Percentiles rank a stretch among this genome's conserved stretches.
These are phyloP conservation scores for Riptortus pedestris DNA, from an alignment of 1,140 invertebrate species.

Conservation along the genomic window DNA sequence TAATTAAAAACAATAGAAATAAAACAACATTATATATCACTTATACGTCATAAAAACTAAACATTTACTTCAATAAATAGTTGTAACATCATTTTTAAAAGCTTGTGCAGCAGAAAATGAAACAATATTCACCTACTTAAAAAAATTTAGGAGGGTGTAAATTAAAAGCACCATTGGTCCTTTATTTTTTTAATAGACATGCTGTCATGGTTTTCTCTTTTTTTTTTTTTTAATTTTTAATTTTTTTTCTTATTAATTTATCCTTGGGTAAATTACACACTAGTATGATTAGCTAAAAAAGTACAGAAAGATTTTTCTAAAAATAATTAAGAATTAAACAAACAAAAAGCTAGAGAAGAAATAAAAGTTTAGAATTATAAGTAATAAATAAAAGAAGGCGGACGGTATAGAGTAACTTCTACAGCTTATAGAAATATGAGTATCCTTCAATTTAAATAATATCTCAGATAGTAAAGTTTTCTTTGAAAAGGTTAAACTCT, in stretches of 20 bases:
- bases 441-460: background rate
- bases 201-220: background rate
- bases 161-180: slow-evolving; percentile 15
- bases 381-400: slow-evolving; percentile 1
- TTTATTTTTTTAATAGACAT: background rate
- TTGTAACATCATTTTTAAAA: slow-evolving; percentile 8
- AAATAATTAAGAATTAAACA: background rate
- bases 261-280: slow-evolving; percentile 4
- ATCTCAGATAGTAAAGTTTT: background rate
- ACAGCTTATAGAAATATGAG: background rate
- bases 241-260: slow-evolving; percentile 1
- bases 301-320: background rate
- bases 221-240: background rate
- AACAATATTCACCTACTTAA: background rate
- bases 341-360: background rate
- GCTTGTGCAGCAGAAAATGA: slow-evolving; percentile 16
- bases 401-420: slow-evolving; percentile 4
- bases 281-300: slow-evolving; percentile 5
- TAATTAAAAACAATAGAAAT: slow-evolving; percentile 21
- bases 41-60: background rate
- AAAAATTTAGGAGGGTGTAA: background rate
- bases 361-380: background rate
- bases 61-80: background rate
- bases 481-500: background rate
- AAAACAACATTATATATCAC: slow-evolving; percentile 17